phyloP scores from a whole-genome alignment of 2,113 vertebrate species.

The Heterochromis multidens region DNA sequence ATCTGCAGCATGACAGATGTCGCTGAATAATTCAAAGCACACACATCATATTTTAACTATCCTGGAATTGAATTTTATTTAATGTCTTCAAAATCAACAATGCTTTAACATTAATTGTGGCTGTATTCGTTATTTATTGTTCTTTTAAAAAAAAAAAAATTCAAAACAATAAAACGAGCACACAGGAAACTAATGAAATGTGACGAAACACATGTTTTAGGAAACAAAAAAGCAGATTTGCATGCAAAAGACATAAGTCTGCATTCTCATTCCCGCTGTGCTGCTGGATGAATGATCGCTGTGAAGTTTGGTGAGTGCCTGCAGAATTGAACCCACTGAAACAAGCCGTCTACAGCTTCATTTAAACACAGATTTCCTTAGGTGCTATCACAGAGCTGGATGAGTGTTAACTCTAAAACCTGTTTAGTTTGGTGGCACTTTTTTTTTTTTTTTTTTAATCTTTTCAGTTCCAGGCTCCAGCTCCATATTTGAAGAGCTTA shows the following conservation, averaged over 20 bases:
- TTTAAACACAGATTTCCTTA: slow-evolving; percentile 22
- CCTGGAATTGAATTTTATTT: background rate
- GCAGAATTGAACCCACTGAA: background rate
- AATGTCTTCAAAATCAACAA: background rate
- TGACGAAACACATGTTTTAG: background rate
- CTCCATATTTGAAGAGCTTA: background rate
- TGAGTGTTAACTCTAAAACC: background rate
- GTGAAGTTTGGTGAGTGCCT: background rate
- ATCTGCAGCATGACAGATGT: slow-evolving; percentile 19
- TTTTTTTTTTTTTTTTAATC: no score
- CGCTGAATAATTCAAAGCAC: slow-evolving; percentile 5
- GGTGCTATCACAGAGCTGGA: background rate
- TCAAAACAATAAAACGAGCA: background rate
- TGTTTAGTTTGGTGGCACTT: no score
- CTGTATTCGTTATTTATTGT: background rate
- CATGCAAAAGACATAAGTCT: background rate
- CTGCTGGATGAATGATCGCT: background rate
- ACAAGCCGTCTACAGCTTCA: background rate
- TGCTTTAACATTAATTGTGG: background rate
- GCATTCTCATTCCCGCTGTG: background rate
- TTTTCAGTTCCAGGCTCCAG: background rate
- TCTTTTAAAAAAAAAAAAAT: background rate
- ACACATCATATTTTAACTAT: background rate
- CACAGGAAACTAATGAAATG: background rate
- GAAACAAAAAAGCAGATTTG: slow-evolving; percentile 20